Percentiles rank a stretch among this genome's conserved stretches.
phyloP scores from a whole-genome alignment of 2,888 invertebrate genomes.

The Gisinianus flammeolus region DNA sequence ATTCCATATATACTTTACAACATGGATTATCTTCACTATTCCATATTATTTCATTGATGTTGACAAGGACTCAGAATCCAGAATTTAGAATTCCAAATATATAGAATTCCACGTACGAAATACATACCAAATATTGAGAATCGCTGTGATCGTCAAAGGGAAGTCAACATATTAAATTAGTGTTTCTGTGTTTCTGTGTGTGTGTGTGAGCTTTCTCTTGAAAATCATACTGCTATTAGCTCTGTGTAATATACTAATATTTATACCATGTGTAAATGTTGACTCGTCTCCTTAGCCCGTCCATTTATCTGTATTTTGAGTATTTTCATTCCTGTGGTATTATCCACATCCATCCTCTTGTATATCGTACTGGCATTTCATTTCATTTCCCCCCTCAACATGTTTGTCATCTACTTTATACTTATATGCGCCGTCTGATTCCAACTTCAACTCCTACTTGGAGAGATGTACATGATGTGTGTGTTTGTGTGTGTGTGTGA shows the following conservation, averaged over 20 bases:
- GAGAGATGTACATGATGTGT: no score
- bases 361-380: background rate
- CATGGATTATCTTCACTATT: constrained; percentile 38
- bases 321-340: background rate
- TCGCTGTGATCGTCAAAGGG: background rate
- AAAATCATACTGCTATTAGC: background rate
- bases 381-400: background rate
- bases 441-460: no score
- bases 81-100: background rate
- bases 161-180: constrained; percentile 5
- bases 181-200: background rate
- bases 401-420: no score
- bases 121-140: no score
- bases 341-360: background rate
- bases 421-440: no score
- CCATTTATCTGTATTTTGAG: background rate
- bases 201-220: background rate
- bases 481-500: no score
- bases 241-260: background rate
- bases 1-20: no score
- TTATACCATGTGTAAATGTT: background rate
- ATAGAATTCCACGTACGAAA: no score
- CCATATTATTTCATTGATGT: constrained; percentile 8
- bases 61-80: background rate
- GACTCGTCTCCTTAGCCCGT: background rate